Conservation (phyloP, 2,113 vertebrate species). For the Ceratotherium simum region DNA sequence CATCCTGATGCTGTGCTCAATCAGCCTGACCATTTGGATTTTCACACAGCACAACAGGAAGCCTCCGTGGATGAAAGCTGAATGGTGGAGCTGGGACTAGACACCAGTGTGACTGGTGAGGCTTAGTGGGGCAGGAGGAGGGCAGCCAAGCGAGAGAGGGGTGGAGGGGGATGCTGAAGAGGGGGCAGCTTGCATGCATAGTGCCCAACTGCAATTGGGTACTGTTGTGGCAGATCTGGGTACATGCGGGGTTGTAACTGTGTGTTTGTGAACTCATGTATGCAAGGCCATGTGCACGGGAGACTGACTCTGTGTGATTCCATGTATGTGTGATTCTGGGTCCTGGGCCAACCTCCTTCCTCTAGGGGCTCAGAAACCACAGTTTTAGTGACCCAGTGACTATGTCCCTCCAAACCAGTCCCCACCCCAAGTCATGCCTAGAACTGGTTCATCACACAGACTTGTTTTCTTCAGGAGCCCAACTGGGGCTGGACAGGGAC, state of each 20-base stretch:
- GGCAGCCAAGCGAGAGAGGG: neutral
- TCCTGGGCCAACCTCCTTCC: neutral
- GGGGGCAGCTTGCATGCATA: neutral
- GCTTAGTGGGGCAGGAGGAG: neutral
- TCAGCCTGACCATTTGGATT: neutral
- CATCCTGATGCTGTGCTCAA: neutral
- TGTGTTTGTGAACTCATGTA: neutral
- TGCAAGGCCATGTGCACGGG: neutral
- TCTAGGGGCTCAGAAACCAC: neutral
- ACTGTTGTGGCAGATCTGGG: neutral
- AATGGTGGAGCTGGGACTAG: neutral
- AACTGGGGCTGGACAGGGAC: neutral
- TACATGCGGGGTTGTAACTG: neutral
- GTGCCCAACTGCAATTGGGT: neutral
- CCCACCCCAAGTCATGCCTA: neutral
- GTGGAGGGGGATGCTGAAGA: neutral
- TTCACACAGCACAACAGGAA: neutral
- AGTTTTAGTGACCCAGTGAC: neutral
- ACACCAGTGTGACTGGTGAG: constrained; percentile 25
- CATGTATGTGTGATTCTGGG: neutral
- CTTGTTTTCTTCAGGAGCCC: neutral
- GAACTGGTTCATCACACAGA: neutral
- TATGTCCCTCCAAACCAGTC: neutral
- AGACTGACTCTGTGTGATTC: neutral
- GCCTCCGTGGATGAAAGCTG: neutral